A percentile compares a stretch with the other conserved stretches of the same genome.
These are phyloP conservation scores for Megaceryle alcyon DNA, from an alignment of 2,797 vertebrate species.

Conservation along the genomic window DNA sequence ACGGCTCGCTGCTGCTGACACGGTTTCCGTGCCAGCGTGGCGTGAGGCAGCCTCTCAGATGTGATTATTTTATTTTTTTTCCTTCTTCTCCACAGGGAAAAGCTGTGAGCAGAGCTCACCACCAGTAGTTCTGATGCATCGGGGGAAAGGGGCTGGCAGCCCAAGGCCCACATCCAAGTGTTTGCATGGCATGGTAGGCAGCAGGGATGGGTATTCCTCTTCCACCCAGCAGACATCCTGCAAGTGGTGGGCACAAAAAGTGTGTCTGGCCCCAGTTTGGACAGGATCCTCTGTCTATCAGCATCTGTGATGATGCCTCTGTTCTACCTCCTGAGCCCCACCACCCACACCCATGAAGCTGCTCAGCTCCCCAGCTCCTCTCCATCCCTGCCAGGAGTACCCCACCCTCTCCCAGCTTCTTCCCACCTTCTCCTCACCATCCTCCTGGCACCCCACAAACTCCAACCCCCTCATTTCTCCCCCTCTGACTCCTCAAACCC, in stretches of 20 bases:
- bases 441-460: not conserved
- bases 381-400: not conserved
- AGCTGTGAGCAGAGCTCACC: not conserved
- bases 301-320: not conserved
- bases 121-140: not conserved
- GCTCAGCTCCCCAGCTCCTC: not conserved
- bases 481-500: not conserved
- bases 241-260: not conserved
- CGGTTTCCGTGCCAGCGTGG: not conserved
- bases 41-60: not conserved
- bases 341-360: fast-evolving
- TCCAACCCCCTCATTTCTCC: not conserved
- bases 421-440: not conserved
- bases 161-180: fast-evolving
- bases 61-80: not conserved
- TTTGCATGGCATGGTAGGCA: fast-evolving
- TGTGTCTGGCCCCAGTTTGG: not conserved
- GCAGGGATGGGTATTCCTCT: not conserved
- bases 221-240: not conserved
- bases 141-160: not conserved
- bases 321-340: not conserved
- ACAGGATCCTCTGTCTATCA: not conserved
- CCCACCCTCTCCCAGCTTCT: not conserved
- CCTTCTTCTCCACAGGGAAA: not conserved
- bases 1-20: not conserved